phyloP scores from a whole-genome alignment of 2,888 invertebrate species.

The Frankliniella fusca region DNA sequence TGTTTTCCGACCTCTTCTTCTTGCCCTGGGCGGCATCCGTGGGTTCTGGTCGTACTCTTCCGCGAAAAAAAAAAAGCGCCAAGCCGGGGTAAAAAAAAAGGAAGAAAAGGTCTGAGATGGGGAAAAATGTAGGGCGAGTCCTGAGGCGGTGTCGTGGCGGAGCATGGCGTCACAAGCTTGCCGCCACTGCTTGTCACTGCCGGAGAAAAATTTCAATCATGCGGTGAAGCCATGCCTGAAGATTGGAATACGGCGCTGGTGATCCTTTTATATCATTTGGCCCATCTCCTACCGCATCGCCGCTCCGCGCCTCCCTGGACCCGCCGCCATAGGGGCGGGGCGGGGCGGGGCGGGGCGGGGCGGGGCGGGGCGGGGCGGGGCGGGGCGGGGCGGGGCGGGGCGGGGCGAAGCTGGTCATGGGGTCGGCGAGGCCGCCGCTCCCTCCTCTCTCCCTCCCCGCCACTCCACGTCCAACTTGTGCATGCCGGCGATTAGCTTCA shows the following conservation, averaged over 20 bases:
- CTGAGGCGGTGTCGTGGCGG: not conserved
- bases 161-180: not conserved
- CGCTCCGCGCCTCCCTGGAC: not conserved
- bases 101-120: not conserved
- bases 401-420: not conserved
- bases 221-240: constrained; percentile 15
- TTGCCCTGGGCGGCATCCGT: not conserved
- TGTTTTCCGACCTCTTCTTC: too few species aligned
- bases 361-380: not conserved
- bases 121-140: not conserved
- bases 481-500: too few species aligned
- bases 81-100: not conserved
- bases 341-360: not conserved
- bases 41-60: not conserved
- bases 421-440: too few species aligned
- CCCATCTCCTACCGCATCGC: not conserved
- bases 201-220: constrained; percentile 22
- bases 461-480: too few species aligned
- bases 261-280: constrained; percentile 23
- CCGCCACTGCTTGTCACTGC: not conserved
- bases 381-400: not conserved
- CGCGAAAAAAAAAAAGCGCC: not conserved
- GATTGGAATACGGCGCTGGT: constrained; percentile 15
- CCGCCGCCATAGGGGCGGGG: not conserved
- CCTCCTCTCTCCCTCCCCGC: too few species aligned